These are phyloP conservation scores for Alethe castanea DNA, from an alignment of 2,113 vertebrate genomes.

Conservation along the genomic window DNA sequence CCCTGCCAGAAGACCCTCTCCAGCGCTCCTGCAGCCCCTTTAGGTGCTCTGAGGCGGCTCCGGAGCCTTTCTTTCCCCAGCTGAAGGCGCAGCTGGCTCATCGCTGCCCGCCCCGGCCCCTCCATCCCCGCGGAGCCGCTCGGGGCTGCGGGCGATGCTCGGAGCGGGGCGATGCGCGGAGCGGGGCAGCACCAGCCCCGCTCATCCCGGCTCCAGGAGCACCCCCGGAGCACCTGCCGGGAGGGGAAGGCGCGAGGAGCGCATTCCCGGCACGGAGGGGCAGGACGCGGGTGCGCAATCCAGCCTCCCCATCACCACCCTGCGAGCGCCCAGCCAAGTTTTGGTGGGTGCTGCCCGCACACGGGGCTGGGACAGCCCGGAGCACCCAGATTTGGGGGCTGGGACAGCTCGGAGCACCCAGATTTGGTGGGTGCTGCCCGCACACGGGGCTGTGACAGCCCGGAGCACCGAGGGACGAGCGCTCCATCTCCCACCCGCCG, in stretches of 20 bases:
- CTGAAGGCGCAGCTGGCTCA: neutral
- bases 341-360: neutral
- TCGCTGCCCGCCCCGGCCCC: neutral
- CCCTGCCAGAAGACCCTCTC: neutral
- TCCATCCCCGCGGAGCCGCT: neutral
- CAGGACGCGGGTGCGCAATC: neutral
- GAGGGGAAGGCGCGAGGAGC: neutral
- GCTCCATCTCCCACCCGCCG: neutral
- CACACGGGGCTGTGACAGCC: neutral
- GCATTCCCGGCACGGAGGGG: neutral
- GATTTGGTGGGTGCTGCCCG: neutral
- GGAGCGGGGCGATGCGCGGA: too few relatives aligned
- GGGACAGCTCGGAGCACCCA: neutral
- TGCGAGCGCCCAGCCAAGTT: neutral
- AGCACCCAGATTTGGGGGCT: neutral
- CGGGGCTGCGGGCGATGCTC: neutral
- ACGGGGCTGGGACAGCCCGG: neutral
- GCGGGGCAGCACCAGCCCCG: neutral
- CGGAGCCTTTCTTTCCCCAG: neutral
- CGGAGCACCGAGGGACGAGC: neutral
- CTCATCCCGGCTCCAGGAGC: neutral
- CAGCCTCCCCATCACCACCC: neutral
- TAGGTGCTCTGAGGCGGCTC: rapidly evolving
- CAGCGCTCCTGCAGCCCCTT: neutral
- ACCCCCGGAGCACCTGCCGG: neutral